A percentile compares a stretch with the other conserved stretches of the same genome.
Conservation (phyloP, 2,797 vertebrate genomes). For the Parambassis ranga region DNA sequence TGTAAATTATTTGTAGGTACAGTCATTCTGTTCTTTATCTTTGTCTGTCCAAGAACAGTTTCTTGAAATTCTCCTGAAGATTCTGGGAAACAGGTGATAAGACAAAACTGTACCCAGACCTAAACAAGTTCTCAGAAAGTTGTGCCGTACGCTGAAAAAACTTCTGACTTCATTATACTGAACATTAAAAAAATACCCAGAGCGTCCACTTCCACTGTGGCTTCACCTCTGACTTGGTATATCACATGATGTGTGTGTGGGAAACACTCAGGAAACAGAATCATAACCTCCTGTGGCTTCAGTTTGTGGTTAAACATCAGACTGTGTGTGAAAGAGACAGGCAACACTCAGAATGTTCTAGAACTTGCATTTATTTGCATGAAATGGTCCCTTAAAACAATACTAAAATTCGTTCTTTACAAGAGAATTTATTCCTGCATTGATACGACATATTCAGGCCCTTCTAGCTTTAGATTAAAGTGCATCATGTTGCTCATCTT, state of each 20-base stretch:
- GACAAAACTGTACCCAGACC: background rate
- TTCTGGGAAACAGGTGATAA: conserved; percentile 3
- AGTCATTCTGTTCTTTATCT: background rate
- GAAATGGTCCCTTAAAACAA: conserved; percentile 67
- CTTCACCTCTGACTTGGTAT: too few relatives aligned
- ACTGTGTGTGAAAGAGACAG: background rate
- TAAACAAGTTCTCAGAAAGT: background rate
- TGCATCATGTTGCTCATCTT: conserved; percentile 63
- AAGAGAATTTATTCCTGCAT: conserved; percentile 36
- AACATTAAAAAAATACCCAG: too few relatives aligned
- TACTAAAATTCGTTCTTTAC: conserved; percentile 44
- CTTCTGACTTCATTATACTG: too few relatives aligned
- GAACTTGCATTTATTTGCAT: conserved; percentile 72
- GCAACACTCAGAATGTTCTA: background rate
- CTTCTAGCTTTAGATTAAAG: conserved; percentile 73
- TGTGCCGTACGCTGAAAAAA: too few relatives aligned
- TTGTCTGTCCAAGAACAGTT: background rate
- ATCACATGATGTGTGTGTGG: too few relatives aligned
- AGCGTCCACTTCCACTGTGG: too few relatives aligned
- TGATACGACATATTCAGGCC: conserved; percentile 36
- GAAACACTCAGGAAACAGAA: too few relatives aligned
- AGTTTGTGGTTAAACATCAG: too few relatives aligned
- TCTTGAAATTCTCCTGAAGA: background rate
- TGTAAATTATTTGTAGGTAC: background rate
- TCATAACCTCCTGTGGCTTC: too few relatives aligned